Percentiles rank a stretch among this genome's conserved stretches.
phyloP scores from a whole-genome alignment of 2,888 invertebrate species.

The Aphodius granarius region DNA sequence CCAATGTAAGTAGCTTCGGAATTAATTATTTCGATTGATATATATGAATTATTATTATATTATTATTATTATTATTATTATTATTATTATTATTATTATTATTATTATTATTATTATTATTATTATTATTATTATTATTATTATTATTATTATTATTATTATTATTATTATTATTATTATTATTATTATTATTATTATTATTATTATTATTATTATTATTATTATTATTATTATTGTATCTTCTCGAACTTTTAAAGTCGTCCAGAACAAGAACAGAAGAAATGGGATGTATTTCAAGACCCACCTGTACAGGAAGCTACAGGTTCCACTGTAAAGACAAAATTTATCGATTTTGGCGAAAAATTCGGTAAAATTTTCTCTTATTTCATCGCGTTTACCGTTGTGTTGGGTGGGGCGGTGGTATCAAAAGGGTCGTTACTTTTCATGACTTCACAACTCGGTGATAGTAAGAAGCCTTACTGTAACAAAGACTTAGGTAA shows the following conservation, averaged over 20 bases:
- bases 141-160: too few relatives aligned
- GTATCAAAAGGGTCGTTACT: conserved; percentile 73
- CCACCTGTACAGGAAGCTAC: conserved; percentile 68
- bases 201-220: too few relatives aligned
- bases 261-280: conserved; percentile 53
- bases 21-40: neutral
- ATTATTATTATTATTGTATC: too few relatives aligned
- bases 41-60: too few relatives aligned
- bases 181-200: too few relatives aligned
- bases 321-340: conserved; percentile 67
- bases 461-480: conserved; percentile 48
- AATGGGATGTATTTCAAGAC: conserved; percentile 82
- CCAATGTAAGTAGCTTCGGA: neutral
- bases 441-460: conserved; percentile 72
- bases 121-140: too few relatives aligned
- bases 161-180: too few relatives aligned
- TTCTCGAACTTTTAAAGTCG: conserved; percentile 17
- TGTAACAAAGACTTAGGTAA: conserved; percentile 61
- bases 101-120: too few relatives aligned
- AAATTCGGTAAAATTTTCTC: conserved; percentile 69
- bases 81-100: too few relatives aligned
- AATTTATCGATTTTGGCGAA: conserved; percentile 64
- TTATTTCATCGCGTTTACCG: conserved; percentile 66
- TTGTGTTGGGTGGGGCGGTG: conserved; percentile 69
- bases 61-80: too few relatives aligned